Conservation (phyloP, 2,113 vertebrate species). For the Phalacrocorax aristotelis region DNA sequence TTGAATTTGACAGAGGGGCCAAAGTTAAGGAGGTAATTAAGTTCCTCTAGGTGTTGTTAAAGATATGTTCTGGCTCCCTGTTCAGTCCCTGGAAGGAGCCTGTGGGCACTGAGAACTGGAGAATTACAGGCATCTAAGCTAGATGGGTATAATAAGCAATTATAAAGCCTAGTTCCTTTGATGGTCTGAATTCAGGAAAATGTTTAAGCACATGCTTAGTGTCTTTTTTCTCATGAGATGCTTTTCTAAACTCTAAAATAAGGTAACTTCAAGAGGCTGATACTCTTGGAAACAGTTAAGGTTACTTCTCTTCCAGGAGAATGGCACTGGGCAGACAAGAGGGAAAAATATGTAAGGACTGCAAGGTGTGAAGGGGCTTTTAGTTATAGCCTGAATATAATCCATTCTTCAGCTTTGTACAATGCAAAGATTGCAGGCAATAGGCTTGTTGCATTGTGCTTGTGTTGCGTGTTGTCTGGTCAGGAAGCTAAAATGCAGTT, state of each 20-base stretch:
- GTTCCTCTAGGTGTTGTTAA: background rate
- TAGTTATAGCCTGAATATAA: background rate
- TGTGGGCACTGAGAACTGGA: background rate
- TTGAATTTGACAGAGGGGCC: background rate
- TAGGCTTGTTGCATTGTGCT: background rate
- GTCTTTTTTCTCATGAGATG: background rate
- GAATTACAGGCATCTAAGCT: background rate
- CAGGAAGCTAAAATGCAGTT: background rate
- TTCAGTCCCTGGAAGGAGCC: background rate
- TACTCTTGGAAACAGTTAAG: background rate
- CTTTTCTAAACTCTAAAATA: background rate
- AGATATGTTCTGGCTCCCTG: background rate
- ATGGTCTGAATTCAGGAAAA: background rate
- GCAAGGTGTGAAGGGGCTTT: background rate
- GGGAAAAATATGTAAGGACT: background rate
- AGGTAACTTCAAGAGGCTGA: background rate
- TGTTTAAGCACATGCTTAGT: background rate
- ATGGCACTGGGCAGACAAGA: background rate
- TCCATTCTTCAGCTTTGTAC: background rate
- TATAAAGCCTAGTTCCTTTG: background rate
- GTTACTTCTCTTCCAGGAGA: background rate
- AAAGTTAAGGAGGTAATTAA: constrained; percentile 5
- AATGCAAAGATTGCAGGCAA: background rate
- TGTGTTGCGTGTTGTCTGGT: background rate
- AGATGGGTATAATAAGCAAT: background rate